Base-by-base conservation (phyloP, 2,797 vertebrate species). In the Sebastes diploproa region DNA sequence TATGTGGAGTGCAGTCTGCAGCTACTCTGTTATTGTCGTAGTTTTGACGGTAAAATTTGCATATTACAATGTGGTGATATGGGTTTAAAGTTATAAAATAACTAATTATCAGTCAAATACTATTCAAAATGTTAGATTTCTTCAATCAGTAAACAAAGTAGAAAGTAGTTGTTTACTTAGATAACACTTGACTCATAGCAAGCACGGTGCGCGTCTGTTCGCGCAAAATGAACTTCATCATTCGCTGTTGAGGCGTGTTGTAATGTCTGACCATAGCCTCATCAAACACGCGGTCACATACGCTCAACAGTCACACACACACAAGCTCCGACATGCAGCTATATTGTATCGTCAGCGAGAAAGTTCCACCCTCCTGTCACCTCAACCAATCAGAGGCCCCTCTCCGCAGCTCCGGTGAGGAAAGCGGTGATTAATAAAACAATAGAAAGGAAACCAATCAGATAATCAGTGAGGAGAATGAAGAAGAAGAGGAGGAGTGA, bases 121-220 rank as follows among this genome's bases (percentile, higher is more conserved):
- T 88, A 89, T 89, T 78, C 69, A 89, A 92, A 94, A 85, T 84
- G 80, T 88, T 85, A 86, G 83, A 86, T 84, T 36, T 75, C 56
- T 83, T 95, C 83, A 82, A 82, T 91, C 67, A 67, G 88, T 91
- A 92, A 94, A 94, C 90, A 91, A 70, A 90, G 83, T 89, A 93
- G 60, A 94, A 93, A 92, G 88, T 71, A 80, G 75, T 90, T 65
- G 69, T 75, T 89, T 81, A 61, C 73, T 86, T 69, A 71, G 83
- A 77, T 88, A 86, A 89, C 73, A 86, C 78, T 91, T 80, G 76
- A 92, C 82, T 91, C 71, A 2, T 70, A 81, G 72, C 84, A 81
- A 83, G 80, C 90, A 85, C 78, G 67, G 54, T 78, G 81, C 60
- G 78, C 23, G 52, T 88, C 78, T 77, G 68, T 80, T 75, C 70